phyloP scores from a whole-genome alignment of 2,797 vertebrate species.

The Petrocephalus sullivani region DNA sequence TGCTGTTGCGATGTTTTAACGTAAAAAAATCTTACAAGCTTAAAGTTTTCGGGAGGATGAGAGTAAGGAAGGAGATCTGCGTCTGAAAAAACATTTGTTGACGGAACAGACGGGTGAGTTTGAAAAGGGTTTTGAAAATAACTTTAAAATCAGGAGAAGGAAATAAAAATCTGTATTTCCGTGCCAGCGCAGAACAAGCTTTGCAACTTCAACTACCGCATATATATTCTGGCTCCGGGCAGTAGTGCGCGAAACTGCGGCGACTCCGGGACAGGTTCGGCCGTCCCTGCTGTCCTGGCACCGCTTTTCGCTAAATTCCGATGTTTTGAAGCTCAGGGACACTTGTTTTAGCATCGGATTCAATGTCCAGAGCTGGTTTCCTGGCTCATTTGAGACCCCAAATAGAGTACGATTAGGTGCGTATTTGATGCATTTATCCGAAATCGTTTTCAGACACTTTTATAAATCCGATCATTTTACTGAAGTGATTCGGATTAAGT shows the following conservation, averaged over 20 bases:
- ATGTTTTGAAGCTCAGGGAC: not conserved
- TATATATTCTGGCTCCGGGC: not conserved
- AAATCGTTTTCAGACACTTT: not conserved
- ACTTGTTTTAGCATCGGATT: not conserved
- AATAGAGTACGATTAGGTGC: not conserved
- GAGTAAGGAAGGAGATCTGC: not conserved
- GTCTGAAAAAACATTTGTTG: not conserved
- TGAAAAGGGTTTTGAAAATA: not conserved
- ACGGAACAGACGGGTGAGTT: not conserved
- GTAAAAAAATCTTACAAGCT: not conserved
- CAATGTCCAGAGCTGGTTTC: not conserved
- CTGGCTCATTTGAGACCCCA: not conserved
- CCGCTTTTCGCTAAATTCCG: not conserved
- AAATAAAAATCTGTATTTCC: not conserved
- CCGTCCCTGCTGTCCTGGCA: not conserved
- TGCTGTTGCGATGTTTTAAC: not conserved
- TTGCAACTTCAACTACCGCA: not conserved
- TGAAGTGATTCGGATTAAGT: not conserved
- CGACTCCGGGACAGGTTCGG: not conserved
- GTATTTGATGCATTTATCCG: not conserved
- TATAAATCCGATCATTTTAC: not conserved
- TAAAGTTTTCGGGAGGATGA: not conserved
- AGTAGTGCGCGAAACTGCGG: not conserved
- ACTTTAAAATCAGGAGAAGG: not conserved
- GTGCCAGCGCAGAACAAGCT: not conserved